Conservation (phyloP, 2,888 invertebrate species). For the Pseudeuparius sepicola region DNA sequence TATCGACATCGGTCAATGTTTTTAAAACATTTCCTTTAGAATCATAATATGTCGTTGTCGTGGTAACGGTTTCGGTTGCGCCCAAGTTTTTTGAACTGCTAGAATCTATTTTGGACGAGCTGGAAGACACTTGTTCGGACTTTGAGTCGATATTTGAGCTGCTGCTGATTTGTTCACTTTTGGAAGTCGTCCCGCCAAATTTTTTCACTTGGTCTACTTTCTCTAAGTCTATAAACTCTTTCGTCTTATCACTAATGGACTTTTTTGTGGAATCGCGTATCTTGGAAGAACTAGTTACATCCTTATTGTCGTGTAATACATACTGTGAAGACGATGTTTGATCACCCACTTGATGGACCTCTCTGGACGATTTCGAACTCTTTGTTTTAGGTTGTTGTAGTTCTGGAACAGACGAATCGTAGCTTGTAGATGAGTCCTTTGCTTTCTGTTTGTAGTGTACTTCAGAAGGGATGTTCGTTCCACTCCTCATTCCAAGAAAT, state of each 20-base stretch:
- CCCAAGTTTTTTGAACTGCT: constrained; percentile 21
- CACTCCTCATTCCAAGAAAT: constrained; percentile 44
- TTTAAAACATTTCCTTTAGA: constrained; percentile 36
- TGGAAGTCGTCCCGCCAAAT: background rate
- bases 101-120: background rate
- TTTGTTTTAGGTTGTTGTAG: constrained; percentile 35
- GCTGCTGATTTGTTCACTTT: background rate
- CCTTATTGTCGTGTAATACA: constrained; percentile 22
- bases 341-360: constrained; percentile 37
- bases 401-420: constrained; percentile 48
- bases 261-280: constrained; percentile 14
- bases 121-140: background rate
- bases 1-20: constrained; percentile 32
- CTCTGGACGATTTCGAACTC: constrained; percentile 41
- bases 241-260: constrained; percentile 20
- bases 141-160: background rate
- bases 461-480: constrained; percentile 49
- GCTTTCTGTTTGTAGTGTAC: constrained; percentile 45
- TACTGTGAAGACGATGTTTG: constrained; percentile 28
- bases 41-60: constrained; percentile 37
- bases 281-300: constrained; percentile 4
- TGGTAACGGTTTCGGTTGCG: constrained; percentile 26
- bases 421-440: constrained; percentile 46
- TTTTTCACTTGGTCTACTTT: constrained; percentile 16
- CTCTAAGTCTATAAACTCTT: constrained; percentile 22